Base-by-base conservation (phyloP, 1,140 invertebrate genomes). In the Aphelinus certus region DNA sequence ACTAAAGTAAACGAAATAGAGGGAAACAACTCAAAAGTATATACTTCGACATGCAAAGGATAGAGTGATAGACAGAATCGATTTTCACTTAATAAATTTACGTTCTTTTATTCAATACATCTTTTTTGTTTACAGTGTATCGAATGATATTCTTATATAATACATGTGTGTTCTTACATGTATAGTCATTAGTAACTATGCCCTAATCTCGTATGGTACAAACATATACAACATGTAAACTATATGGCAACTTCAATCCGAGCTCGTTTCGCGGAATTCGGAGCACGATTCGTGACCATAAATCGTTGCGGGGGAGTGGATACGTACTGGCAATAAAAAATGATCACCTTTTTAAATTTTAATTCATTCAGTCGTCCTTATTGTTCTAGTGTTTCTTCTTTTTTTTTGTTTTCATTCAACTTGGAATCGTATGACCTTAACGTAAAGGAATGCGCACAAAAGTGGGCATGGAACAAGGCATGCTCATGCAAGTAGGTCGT, bases 221-320 rank as follows among this genome's bases (percentile, higher is more conserved):
- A 82, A 83, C 79, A 82, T 82, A 77, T 80, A 80, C 76, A 81
- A 79, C 77, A 75, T 81, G 75, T 77, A 77, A 79, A 75, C 66
- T 77, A 78, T 72, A 66, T n/a, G 71, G 68, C 56, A 67, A 65
- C 51, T 57, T 68, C 26, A 73, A 45, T 69, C 48, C 58, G 47
- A 70, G n/a, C n/a, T 26, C n/a, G 47, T n/a, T 64, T 53, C 10
- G 48, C 2, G 9, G 10, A 58, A 70, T 70, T 43, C 68, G 58
- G 48, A 61, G 58, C 56, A 48, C 53, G 56, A 58, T 47, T 68
- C 55, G n/a, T 69, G 56, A 9, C 55, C 42, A 43, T 68, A 10
- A 10, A 68, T 68, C 65, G 7, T 60, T 69, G 67, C 67, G 7
- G 45, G 57, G 67, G 26, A 48, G 56, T 46, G 55, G 56, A 60